Percentiles rank a stretch among this genome's conserved stretches.
These are phyloP conservation scores for Xestia c-nigrum DNA, from an alignment of 2,888 invertebrate species.

Conservation along the genomic window DNA sequence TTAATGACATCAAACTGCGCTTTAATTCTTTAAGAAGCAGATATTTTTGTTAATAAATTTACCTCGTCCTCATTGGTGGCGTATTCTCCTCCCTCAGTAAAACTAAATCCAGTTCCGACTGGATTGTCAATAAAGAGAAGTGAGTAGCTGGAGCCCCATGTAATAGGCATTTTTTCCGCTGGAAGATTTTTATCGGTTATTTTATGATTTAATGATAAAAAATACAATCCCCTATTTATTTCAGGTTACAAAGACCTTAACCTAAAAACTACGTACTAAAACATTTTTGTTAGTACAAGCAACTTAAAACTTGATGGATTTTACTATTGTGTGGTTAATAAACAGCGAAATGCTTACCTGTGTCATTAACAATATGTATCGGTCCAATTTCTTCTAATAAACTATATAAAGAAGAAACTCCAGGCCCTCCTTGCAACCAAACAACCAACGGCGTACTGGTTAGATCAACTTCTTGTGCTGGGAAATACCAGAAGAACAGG, in stretches of 20 bases:
- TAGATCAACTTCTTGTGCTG: slow-evolving; percentile 80
- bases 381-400: slow-evolving; percentile 86
- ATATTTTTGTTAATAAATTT: not conserved
- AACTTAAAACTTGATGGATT: too few relatives aligned
- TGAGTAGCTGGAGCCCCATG: slow-evolving; percentile 73
- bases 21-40: slow-evolving; percentile 81
- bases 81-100: slow-evolving; percentile 40
- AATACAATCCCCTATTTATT: too few relatives aligned
- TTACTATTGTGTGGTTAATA: not conserved
- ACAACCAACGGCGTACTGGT: slow-evolving; percentile 78
- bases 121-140: slow-evolving; percentile 91
- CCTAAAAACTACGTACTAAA: too few relatives aligned
- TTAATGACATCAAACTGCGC: slow-evolving; percentile 82
- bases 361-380: slow-evolving; percentile 18
- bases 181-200: not conserved
- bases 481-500: slow-evolving; percentile 94
- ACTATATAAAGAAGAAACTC: slow-evolving; percentile 80
- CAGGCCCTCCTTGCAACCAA: slow-evolving; percentile 87
- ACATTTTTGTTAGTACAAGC: too few relatives aligned
- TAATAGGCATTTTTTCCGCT: slow-evolving; percentile 44
- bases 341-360: slow-evolving; percentile 19
- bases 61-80: slow-evolving; percentile 61
- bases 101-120: slow-evolving; percentile 80
- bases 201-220: not conserved
- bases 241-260: too few relatives aligned